These are phyloP conservation scores for Phenganax subtilis DNA, from an alignment of 92 coral and sea anemone genomes.

Conservation along the genomic window DNA sequence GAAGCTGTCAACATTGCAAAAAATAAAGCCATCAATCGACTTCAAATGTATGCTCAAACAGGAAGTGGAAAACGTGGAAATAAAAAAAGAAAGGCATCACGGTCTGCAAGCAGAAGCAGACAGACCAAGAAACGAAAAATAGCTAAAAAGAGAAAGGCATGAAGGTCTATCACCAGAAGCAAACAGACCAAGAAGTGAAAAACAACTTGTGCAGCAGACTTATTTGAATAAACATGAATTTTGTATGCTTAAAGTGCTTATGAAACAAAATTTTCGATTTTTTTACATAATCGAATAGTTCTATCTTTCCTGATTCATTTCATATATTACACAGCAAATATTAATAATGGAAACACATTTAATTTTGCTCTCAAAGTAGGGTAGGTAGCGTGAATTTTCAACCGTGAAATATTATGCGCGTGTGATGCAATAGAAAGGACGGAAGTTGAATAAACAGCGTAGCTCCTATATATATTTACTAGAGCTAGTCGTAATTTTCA, in stretches of 20 bases:
- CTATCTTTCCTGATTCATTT: background rate
- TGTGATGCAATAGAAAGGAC: conserved; percentile 15
- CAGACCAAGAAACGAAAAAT: too few species aligned
- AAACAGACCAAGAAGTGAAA: too few species aligned
- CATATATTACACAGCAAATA: background rate
- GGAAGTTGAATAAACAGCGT: background rate
- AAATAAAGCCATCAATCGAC: too few species aligned
- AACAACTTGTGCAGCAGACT: too few species aligned
- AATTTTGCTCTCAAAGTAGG: background rate
- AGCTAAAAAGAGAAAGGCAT: too few species aligned
- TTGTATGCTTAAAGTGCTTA: conserved; percentile 3
- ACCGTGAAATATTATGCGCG: background rate
- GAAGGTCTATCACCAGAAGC: too few species aligned
- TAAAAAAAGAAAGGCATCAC: too few species aligned
- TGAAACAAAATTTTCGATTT: conserved; percentile 14
- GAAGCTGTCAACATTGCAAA: too few species aligned
- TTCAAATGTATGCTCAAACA: too few species aligned
- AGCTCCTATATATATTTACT: background rate
- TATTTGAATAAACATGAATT: too few species aligned
- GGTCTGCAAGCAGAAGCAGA: too few species aligned
- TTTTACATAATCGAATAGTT: background rate
- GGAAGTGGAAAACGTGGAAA: too few species aligned
- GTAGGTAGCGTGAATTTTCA: conserved; percentile 1
- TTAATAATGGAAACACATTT: background rate
- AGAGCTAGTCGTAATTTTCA: background rate